Base-by-base conservation (phyloP, 2,113 vertebrate genomes). In the Eleginops maclovinus region DNA sequence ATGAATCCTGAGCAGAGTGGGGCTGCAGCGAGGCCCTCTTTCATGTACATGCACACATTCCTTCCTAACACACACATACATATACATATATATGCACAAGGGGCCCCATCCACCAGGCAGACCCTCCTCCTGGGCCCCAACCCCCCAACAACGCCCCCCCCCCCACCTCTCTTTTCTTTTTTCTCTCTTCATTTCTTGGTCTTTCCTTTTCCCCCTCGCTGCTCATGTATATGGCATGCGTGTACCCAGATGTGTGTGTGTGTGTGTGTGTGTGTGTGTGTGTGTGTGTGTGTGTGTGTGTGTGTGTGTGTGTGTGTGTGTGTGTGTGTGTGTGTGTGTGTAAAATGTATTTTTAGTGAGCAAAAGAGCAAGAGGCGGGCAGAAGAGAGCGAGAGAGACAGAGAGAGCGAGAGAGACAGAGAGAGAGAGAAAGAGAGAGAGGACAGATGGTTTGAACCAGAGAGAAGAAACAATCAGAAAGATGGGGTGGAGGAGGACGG, bases 401-500 rank as follows among this genome's bases (percentile, higher is more conserved):
- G 19, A 15, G 17, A 51, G 53, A 69, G 75, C 19, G 11, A 46
- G 59, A 75, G 66, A 73, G 36, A 65, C 22, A 55, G 58, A 69
- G 40, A 47, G 5, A 50, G 59, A 66, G 67, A 55, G 55, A 76
- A 28, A 41, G 43, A 59, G 75, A 68, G 70, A 73, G 77, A 65
- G 76, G 77, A 87, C 82, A 90, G 88, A 90, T 89, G 87, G 88
- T 85, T 83, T 81, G 75, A 83, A 83, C 64, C 69, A 83, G 76
- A 77, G 67, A 87, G 87, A 90, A 89, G 88, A 91, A 91, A 92
- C 80, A 91, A 91, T 91, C 89, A 87, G 83, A 91, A 70, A 81
- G 77, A 79, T 63, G 75, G 78, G 77, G 84, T 31, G 70, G 84
- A 75, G 73, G 73, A 53, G 71, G 49, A 22, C 53, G 21, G 55